Conservation (phyloP, 2,797 vertebrate genomes). For the Pteropus rufus region DNA sequence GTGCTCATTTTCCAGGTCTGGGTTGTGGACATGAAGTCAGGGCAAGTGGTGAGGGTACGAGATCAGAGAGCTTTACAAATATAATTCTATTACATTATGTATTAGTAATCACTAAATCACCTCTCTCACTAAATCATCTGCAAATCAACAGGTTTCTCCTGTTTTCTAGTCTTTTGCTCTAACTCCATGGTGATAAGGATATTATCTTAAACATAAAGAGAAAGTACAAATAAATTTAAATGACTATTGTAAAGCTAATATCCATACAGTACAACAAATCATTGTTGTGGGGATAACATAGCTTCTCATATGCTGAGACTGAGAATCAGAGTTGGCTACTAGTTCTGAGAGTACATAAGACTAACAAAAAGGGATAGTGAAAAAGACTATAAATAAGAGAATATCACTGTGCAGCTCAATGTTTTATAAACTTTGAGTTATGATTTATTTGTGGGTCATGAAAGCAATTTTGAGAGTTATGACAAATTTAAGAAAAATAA, state of each 20-base stretch:
- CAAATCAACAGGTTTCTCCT: not conserved
- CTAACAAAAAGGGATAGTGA: not conserved
- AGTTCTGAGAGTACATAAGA: not conserved
- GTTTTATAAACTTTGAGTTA: not conserved
- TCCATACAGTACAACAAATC: not conserved
- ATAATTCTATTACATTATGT: not conserved
- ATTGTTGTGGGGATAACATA: not conserved
- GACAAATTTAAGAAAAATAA: not conserved
- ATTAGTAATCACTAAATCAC: not conserved
- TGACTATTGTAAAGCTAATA: not conserved
- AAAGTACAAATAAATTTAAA: not conserved
- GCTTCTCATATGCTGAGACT: not conserved
- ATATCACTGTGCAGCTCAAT: not conserved
- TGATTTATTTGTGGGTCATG: not conserved
- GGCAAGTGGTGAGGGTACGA: not conserved
- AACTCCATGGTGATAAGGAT: not conserved
- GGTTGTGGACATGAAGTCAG: not conserved
- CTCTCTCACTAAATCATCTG: not conserved
- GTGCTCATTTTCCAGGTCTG: not conserved
- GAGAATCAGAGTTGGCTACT: not conserved
- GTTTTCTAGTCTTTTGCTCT: not conserved
- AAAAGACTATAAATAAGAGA: not conserved
- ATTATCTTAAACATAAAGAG: constrained; percentile 4
- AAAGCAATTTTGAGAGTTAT: not conserved
- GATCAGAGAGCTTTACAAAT: not conserved